Conservation (phyloP, 2,797 vertebrate genomes). For the Eremophila alpestris region DNA sequence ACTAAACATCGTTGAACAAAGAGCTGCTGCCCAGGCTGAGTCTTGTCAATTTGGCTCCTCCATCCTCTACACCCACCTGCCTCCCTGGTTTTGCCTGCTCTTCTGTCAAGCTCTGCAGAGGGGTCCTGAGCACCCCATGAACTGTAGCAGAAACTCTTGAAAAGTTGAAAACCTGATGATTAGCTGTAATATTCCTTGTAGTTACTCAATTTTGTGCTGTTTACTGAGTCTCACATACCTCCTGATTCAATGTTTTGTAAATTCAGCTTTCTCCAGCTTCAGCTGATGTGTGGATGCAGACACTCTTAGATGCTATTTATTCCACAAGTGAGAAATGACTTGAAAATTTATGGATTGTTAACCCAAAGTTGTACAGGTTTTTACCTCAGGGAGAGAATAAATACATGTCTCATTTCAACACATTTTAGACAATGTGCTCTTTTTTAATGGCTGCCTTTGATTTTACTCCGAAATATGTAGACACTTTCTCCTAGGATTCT, state of each 20-base stretch:
- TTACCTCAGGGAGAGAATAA: slow-evolving; percentile 70
- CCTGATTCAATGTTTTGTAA: slow-evolving; percentile 78
- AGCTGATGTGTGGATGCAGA: slow-evolving; percentile 71
- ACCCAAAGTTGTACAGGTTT: slow-evolving; percentile 72
- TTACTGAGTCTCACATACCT: slow-evolving; percentile 69
- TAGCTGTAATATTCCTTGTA: slow-evolving; percentile 50
- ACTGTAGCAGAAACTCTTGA: slow-evolving; percentile 23
- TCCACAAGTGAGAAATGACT: slow-evolving; percentile 74
- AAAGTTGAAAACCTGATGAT: slow-evolving; percentile 61
- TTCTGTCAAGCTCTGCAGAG: background rate
- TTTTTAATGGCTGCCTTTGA: slow-evolving; percentile 59
- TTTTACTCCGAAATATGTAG: slow-evolving; percentile 54
- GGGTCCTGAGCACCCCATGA: background rate
- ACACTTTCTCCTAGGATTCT: slow-evolving; percentile 35
- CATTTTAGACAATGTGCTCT: slow-evolving; percentile 60
- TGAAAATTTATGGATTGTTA: slow-evolving; percentile 81
- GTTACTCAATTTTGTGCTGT: slow-evolving; percentile 37
- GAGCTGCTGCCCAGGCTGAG: background rate
- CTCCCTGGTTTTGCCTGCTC: background rate
- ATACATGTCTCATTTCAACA: slow-evolving; percentile 58
- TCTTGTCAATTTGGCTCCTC: background rate
- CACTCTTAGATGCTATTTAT: slow-evolving; percentile 68
- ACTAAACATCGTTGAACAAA: rapidly evolving
- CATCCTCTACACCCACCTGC: background rate
- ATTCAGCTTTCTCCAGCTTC: slow-evolving; percentile 74